Base-by-base conservation (phyloP, 2,113 vertebrate genomes). In the Aegithalos caudatus region DNA sequence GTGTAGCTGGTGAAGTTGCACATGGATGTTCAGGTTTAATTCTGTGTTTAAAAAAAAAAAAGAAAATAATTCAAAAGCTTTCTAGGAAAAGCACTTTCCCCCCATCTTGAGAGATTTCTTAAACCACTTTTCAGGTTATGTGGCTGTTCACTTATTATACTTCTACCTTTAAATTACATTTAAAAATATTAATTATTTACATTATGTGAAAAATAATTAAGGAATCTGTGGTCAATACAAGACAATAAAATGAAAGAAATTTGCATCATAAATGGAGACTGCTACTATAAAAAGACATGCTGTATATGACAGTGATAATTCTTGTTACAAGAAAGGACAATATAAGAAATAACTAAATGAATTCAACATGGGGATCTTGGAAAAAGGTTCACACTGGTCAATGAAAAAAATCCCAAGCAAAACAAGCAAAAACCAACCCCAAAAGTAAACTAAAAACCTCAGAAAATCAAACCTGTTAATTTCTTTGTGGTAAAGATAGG, bases 361-460 rank as follows among this genome's bases (percentile, higher is more conserved):
- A 28, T 47, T 56, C 60, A 72, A 38, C 33, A 21, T 21, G n/a
- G 69, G n/a, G 6, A 35, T 61, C 85, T 81, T 27, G 27, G 19
- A 69, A 72, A 72, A 71, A 54, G 7, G 7, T 7, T n/a, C 11
- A 23, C 7, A 35, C 2, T 73, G 38, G 1, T 60, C 57, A 89
- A 29, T n/a, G 4, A 29, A 14, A 73, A 48, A 37, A 4, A 2
- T 9, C 10, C 2, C 2, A 8, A 33, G 8, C 3, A 40, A 76
- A 40, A 10, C 14, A 47, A 71, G 13, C 11, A 56, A 54, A 25
- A 79, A 48, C 5, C 13, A 40, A 48, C 11, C 12, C 12, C n/a
- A 13, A 17, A 47, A 70, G 5, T n/a, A 54, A 70, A 25, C 11
- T 20, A 40, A 20, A 70, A 15, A 0, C 5, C 6, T 4, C 21